phyloP scores from a whole-genome alignment of 1,140 invertebrate genomes.

The Lethocerus indicus region DNA sequence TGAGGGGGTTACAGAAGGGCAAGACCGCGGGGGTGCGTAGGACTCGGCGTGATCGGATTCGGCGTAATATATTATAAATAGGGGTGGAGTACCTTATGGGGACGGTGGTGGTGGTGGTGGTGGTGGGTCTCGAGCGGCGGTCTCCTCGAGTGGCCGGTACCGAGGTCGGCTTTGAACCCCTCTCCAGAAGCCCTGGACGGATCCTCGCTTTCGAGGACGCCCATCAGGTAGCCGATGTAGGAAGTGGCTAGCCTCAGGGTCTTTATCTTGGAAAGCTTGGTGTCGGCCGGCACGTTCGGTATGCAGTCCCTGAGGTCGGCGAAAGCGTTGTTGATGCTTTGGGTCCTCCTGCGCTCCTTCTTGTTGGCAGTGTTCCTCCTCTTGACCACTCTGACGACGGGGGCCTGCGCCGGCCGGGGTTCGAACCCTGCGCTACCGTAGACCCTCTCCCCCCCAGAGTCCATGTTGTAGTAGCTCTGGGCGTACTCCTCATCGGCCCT shows the following conservation, averaged over 20 bases:
- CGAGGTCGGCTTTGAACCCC: conserved; percentile 54
- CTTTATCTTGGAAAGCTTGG: conserved; percentile 73
- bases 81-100: no score
- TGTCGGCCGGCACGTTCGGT: conserved; percentile 60
- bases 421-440: no score
- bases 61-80: no score
- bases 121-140: no score
- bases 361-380: conserved; percentile 76
- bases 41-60: no score
- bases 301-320: conserved; percentile 81
- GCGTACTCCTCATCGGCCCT: no score
- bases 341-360: conserved; percentile 78
- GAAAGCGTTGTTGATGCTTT: conserved; percentile 91
- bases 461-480: no score
- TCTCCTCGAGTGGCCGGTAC: conserved; percentile 25
- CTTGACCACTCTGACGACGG: conserved; percentile 45
- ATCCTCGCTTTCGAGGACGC: conserved; percentile 54
- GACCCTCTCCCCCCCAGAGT: no score
- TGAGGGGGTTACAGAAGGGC: no score
- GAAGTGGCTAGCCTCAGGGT: conserved; percentile 76
- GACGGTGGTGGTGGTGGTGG: no score
- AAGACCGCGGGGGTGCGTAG: no score
- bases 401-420: no score
- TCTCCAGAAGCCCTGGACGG: conserved; percentile 50
- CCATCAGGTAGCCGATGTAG: conserved; percentile 80